Conservation (phyloP, 1,140 invertebrate genomes). For the Ceratitis capitata region DNA sequence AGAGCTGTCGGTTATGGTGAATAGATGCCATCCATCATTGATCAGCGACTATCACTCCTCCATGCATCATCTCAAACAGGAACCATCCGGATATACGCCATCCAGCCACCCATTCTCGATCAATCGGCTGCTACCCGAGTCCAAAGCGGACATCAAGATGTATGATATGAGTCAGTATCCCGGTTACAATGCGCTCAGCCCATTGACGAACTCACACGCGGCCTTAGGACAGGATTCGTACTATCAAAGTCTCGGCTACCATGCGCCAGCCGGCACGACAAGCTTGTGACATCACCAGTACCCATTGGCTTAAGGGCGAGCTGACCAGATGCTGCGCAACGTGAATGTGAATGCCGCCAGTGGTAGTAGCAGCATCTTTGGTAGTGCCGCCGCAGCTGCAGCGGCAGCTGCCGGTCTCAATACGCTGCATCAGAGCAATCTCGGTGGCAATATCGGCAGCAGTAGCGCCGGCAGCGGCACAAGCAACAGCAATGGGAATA, state of each 20-base stretch:
- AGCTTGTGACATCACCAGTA: constrained; percentile 80
- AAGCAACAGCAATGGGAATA: constrained; percentile 25
- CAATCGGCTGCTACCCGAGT: constrained; percentile 86
- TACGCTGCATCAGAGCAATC: constrained; percentile 51
- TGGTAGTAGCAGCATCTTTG: constrained; percentile 42
- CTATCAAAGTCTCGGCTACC: constrained; percentile 82
- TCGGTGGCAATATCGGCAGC: constrained; percentile 45
- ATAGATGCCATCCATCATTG: constrained; percentile 70
- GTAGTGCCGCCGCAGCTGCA: constrained; percentile 39
- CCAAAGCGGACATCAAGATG: constrained; percentile 85
- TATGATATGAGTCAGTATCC: constrained; percentile 79
- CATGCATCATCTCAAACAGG: constrained; percentile 81
- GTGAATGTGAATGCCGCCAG: neutral
- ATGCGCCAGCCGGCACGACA: constrained; percentile 73
- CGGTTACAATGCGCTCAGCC: constrained; percentile 72
- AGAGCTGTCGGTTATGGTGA: constrained; percentile 74
- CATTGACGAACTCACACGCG: constrained; percentile 73
- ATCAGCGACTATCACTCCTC: constrained; percentile 70
- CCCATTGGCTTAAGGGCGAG: constrained; percentile 73
- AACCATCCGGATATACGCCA: constrained; percentile 77
- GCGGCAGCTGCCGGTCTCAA: constrained; percentile 17
- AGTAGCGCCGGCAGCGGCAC: constrained; percentile 49
- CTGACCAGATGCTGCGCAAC: constrained; percentile 63
- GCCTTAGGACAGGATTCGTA: constrained; percentile 77
- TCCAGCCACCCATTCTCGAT: constrained; percentile 93